Evolutionary conservation across 2,888 invertebrate genomes (phyloP).

Genomic region (Horisme vitalbata): DNA sequence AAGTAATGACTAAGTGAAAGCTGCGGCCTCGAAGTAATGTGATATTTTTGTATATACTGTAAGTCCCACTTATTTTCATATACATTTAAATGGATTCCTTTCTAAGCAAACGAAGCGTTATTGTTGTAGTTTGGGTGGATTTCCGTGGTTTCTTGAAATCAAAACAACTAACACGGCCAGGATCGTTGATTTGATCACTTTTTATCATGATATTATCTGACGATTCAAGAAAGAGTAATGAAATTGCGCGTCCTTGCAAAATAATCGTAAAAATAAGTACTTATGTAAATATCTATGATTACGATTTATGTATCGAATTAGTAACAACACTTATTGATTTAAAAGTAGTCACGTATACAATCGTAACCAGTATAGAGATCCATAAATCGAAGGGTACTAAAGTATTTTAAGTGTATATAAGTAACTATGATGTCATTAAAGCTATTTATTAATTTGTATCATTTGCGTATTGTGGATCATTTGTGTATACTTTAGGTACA

Average conservation of each 20-base stretch:
- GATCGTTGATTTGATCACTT: constrained; percentile 27
- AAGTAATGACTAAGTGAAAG: constrained; percentile 79
- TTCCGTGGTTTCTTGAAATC: constrained; percentile 49
- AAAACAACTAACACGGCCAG: constrained; percentile 42
- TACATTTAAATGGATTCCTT: constrained; percentile 81
- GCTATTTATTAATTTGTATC: constrained; percentile 78
- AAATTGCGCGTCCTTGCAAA: constrained; percentile 34
- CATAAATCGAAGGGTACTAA: constrained; percentile 81
- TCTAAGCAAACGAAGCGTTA: constrained; percentile 71
- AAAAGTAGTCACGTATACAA: constrained; percentile 70
- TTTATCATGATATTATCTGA: constrained; percentile 22
- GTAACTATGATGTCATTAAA: constrained; percentile 67
- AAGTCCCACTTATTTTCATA: constrained; percentile 82
- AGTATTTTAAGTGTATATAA: constrained; percentile 77
- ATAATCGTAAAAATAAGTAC: constrained; percentile 62
- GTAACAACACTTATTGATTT: constrained; percentile 57
- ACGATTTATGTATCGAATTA: constrained; percentile 64
- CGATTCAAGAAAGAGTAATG: constrained; percentile 31
- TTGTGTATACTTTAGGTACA: constrained; percentile 80
- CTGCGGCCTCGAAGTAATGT: constrained; percentile 83
- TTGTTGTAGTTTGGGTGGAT: constrained; percentile 59
- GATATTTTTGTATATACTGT: constrained; percentile 84
- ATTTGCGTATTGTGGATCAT: constrained; percentile 73
- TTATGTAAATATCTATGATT: constrained; percentile 75
- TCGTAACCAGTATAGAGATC: constrained; percentile 71